Percentiles rank a stretch among this genome's conserved stretches.
Conservation (phyloP, 2,888 invertebrate genomes). For the Carterocephalus palaemon region DNA sequence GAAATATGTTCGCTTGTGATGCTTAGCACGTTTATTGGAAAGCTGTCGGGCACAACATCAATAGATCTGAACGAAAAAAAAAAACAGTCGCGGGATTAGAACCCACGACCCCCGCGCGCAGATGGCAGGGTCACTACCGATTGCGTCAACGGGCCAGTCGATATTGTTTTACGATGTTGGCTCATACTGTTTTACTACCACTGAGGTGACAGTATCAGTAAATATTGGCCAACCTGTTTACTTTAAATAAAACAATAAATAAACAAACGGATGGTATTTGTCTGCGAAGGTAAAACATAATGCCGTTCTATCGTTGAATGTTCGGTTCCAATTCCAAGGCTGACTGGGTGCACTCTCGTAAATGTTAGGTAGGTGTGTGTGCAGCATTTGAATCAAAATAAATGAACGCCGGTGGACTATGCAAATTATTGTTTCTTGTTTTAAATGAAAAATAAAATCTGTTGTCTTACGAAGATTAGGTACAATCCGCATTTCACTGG, state of each 20-base stretch:
- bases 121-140: too few species aligned
- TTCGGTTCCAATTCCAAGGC: constrained; percentile 41
- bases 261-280: constrained; percentile 15
- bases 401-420: too few species aligned
- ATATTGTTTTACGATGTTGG: constrained; percentile 5
- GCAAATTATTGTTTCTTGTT: too few species aligned
- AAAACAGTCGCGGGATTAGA: too few species aligned
- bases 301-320: constrained; percentile 39
- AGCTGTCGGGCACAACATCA: too few species aligned
- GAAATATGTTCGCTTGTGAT: too few species aligned
- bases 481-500: too few species aligned
- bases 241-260: constrained; percentile 15
- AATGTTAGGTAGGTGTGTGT: constrained; percentile 36
- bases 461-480: too few species aligned
- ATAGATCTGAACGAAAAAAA: too few species aligned
- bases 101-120: too few species aligned
- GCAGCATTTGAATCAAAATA: constrained; percentile 36
- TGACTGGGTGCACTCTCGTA: constrained; percentile 37
- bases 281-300: constrained; percentile 36
- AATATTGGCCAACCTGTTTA: constrained; percentile 9
- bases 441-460: too few species aligned
- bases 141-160: background rate
- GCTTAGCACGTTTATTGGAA: too few species aligned
- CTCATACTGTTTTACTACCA: constrained; percentile 2
- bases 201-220: background rate